These are phyloP conservation scores for Drosophila leontia DNA, from an alignment of 1,140 invertebrate species.

Conservation along the genomic window DNA sequence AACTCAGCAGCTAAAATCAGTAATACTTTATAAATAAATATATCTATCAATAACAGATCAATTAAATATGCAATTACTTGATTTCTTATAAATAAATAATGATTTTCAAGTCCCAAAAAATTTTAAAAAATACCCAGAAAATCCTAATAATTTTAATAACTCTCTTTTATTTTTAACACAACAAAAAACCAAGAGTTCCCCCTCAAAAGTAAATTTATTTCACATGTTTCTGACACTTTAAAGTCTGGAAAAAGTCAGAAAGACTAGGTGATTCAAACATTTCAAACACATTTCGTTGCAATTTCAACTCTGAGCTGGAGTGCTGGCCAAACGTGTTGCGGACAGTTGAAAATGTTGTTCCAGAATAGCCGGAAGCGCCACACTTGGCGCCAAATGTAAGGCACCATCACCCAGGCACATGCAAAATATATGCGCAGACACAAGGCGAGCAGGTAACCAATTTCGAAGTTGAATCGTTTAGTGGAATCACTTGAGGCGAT, in stretches of 20 bases:
- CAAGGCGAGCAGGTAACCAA: constrained; percentile 81
- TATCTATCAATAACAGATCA: background rate
- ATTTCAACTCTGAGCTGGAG: background rate
- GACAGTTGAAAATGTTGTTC: constrained; percentile 49
- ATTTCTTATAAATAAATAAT: background rate
- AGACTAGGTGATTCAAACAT: background rate
- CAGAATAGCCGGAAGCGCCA: constrained; percentile 61
- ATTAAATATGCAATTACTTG: too few species aligned
- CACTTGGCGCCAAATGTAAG: constrained; percentile 56
- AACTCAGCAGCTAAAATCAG: fast-evolving
- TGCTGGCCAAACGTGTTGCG: constrained; percentile 41
- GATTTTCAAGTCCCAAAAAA: background rate
- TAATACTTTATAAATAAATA: background rate
- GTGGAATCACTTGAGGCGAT: constrained; percentile 82
- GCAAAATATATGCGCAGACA: constrained; percentile 28
- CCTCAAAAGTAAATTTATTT: background rate
- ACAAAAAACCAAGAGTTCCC: too few species aligned
- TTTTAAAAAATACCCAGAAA: background rate
- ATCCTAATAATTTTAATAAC: background rate
- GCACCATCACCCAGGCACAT: constrained; percentile 24
- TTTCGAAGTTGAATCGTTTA: constrained; percentile 80
- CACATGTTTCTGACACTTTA: background rate
- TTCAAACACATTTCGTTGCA: background rate
- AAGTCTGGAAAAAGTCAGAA: background rate
- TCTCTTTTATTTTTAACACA: background rate